A percentile compares a stretch with the other conserved stretches of the same genome.
Conservation (phyloP, 2,888 invertebrate species). For the Disparrhopalites patrizii region DNA sequence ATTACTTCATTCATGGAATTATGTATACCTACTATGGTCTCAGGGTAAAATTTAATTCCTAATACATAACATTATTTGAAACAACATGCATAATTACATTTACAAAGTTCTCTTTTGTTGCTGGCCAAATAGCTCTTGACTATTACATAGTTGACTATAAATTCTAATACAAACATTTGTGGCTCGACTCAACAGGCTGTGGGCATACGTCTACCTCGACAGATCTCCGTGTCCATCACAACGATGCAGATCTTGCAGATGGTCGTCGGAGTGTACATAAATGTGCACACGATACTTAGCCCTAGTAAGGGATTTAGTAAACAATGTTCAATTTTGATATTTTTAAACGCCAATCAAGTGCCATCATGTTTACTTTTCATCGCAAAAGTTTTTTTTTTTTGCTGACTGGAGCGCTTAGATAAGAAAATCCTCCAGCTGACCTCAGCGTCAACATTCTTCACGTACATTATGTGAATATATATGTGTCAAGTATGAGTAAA, state of each 20-base stretch:
- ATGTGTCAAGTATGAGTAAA: no score
- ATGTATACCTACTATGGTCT: constrained; percentile 44
- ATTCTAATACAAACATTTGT: background rate
- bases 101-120: no score
- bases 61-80: constrained; percentile 2
- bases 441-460: no score
- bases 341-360: no score
- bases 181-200: constrained; percentile 25
- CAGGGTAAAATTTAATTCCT: constrained; percentile 15
- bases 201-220: constrained; percentile 35
- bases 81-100: background rate
- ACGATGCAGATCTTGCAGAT: constrained; percentile 41
- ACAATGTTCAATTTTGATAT: no score
- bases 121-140: background rate
- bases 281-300: constrained; percentile 24
- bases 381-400: no score
- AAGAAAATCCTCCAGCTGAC: no score
- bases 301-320: background rate
- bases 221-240: constrained; percentile 36
- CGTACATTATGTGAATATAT: no score
- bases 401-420: no score
- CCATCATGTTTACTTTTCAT: no score
- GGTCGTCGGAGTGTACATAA: constrained; percentile 40
- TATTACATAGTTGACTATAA: background rate
- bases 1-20: constrained; percentile 39